A percentile compares a stretch with the other conserved stretches of the same genome.
Conservation (phyloP, 1,140 invertebrate genomes). For the Drosophila aff. region DNA sequence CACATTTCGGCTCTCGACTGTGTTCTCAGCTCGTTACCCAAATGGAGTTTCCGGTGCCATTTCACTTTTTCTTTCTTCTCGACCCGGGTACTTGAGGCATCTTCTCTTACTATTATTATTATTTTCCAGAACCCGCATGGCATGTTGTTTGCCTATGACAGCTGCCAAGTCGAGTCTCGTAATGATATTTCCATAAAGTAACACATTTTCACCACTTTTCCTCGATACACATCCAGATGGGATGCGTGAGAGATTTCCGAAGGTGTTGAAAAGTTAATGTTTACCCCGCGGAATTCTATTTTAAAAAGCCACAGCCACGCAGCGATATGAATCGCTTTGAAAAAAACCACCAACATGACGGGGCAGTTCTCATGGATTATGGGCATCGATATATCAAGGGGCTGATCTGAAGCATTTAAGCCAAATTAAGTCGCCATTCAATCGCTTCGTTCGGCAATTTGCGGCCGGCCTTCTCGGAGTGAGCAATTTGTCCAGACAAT, state of each 20-base stretch:
- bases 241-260: constrained; percentile 60
- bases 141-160: constrained; percentile 61
- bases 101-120: constrained; percentile 20
- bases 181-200: constrained; percentile 71
- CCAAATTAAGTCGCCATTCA: constrained; percentile 71
- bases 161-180: constrained; percentile 65
- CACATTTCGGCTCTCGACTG: constrained; percentile 57
- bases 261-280: constrained; percentile 23
- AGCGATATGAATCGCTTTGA: constrained; percentile 13
- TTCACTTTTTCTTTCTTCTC: constrained; percentile 65
- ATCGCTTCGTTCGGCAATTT: constrained; percentile 42
- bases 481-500: constrained; percentile 54
- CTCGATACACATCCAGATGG: constrained; percentile 1
- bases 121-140: constrained; percentile 49
- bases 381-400: constrained; percentile 39
- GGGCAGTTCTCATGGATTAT: constrained; percentile 44
- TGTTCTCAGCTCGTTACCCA: constrained; percentile 62
- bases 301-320: constrained; percentile 1
- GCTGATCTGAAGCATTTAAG: constrained; percentile 68
- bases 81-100: constrained; percentile 36
- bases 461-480: constrained; percentile 11
- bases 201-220: constrained; percentile 40
- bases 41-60: constrained; percentile 71
- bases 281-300: constrained; percentile 34
- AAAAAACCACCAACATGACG: constrained; percentile 53